Evolutionary conservation across 2,113 vertebrate species (phyloP), one percentile per base, ranked within the genome.

Genomic region (Pholis gunnellus): DNA sequence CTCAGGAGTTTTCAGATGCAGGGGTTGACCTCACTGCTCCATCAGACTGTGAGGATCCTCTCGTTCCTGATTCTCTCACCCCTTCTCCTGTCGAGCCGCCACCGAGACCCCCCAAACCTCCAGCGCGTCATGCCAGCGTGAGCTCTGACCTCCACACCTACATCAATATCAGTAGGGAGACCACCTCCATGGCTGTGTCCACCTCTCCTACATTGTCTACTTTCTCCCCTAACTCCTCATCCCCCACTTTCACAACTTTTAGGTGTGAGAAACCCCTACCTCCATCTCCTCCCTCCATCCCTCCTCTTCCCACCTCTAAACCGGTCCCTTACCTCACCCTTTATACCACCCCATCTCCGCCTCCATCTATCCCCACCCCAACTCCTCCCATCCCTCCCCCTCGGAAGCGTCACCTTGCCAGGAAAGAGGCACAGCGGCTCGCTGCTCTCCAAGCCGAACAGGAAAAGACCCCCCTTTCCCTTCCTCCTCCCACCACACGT

Each of bases 1-100:
- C 95, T 59, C 95, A 95, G 78, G 95, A 95, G 90, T 95, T 94
- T 78, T 95, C 94, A 0, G 95, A 96, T n/a, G 94, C 94, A 4
- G 95, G 95, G 36, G 95, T 96, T 1, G 95, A 96, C 82, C 91
- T 96, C 60, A 95, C 91, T 3, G 95, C 90, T 68, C 95, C 94
- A 0, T 96, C 95, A 64, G 95, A 96, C 70, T 85, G 92, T 9
- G 95, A 96, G 18, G 95, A 96, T 52, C 89, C 92, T n/a, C 87
- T 93, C 0, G 85, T 52, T 46, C 91, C 93, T 1, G 94, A 96
- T 83, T 95, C 95, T 22, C 92, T 94, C 54, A 90, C 89, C 2
- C 81, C 93, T 9, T 96, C 95, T 7, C 95, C 95, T 1, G 60
- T 89, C 0, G 92, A 94, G 63, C 94, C 87, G 0, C 94, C 95